Evolutionary conservation across 2,797 vertebrate species (phyloP).

Genomic region (Thamnophis elegans): DNA sequence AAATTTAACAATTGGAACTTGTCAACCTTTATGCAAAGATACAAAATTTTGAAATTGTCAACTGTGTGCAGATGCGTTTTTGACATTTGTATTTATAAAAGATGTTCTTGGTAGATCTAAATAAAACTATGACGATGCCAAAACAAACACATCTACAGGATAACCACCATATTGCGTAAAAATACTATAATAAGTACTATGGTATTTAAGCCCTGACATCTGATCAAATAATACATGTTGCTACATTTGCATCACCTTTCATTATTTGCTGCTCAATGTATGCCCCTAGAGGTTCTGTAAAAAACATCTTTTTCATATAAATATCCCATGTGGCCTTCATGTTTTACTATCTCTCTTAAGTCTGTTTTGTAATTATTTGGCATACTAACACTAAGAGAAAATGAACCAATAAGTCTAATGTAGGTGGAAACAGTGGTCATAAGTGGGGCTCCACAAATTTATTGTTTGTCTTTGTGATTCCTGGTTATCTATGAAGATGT

Average conservation of each 20-base stretch:
- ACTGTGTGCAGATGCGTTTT: neutral
- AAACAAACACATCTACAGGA: neutral
- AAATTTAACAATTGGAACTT: neutral
- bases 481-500: neutral
- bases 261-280: neutral
- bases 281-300: neutral
- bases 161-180: neutral
- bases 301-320: neutral
- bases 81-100: neutral
- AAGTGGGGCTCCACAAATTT: neutral
- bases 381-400: neutral
- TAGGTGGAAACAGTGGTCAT: neutral
- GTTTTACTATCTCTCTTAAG: neutral
- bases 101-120: neutral
- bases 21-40: neutral
- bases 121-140: neutral
- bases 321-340: neutral
- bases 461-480: neutral
- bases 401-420: neutral
- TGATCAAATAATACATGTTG: neutral
- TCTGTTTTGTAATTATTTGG: neutral
- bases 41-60: neutral
- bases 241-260: neutral
- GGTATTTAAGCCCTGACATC: neutral
- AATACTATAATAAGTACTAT: neutral